Evolutionary conservation across 2,797 vertebrate species (phyloP).

Genomic region (Melanotaenia boesemani): DNA sequence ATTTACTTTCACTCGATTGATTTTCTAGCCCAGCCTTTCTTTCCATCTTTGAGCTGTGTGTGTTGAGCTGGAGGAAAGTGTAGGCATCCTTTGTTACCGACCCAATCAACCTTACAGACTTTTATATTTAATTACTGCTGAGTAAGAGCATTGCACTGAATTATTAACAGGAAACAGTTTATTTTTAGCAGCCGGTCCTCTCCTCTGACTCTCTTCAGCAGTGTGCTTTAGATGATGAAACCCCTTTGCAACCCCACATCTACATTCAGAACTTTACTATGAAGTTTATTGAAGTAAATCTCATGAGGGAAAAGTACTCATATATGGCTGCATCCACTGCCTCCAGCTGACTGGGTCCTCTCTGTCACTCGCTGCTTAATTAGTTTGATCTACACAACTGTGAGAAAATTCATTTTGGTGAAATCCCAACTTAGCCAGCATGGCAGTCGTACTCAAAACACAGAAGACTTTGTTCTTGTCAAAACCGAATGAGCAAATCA

Average conservation of each 20-base stretch:
- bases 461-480: conserved; percentile 52
- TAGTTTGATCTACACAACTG: conserved; percentile 62
- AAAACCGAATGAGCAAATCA: conserved; percentile 71
- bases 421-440: conserved; percentile 35
- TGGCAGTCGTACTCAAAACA: conserved; percentile 40
- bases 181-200: conserved; percentile 76
- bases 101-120: conserved; percentile 82
- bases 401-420: conserved; percentile 52
- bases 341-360: conserved; percentile 45
- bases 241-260: conserved; percentile 71
- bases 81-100: conserved; percentile 75
- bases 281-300: conserved; percentile 59
- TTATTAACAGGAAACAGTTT: conserved; percentile 80
- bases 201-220: conserved; percentile 73
- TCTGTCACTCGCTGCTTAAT: conserved; percentile 62
- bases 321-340: conserved; percentile 39
- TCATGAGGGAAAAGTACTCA: conserved; percentile 45
- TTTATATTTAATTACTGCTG: conserved; percentile 83
- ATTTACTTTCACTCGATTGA: conserved; percentile 62
- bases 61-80: conserved; percentile 63
- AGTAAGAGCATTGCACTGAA: conserved; percentile 78
- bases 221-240: conserved; percentile 78
- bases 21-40: conserved; percentile 54
- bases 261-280: conserved; percentile 63
- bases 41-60: conserved; percentile 55